Base-by-base conservation (phyloP, 2,888 invertebrate genomes). In the Aleiodes testaceus region DNA sequence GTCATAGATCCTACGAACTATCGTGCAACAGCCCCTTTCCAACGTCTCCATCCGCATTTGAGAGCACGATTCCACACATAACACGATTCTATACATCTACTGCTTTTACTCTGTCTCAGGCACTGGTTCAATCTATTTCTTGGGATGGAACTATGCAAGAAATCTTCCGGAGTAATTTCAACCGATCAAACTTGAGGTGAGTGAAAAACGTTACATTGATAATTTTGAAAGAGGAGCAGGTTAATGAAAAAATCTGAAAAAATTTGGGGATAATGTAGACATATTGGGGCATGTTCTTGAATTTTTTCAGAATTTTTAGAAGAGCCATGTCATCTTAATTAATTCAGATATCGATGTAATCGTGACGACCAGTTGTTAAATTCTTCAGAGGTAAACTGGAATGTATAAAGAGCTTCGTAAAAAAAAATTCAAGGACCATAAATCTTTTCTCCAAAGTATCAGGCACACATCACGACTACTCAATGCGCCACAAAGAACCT, bases 1-100 rank as follows among this genome's bases (percentile, higher is more conserved):
- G 82, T 83, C 86, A 82, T 87, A 86, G 84, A 86, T 86, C 86
- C 81, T 84, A 77, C 80, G 75, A 85, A 86, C 85, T 86, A 85
- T 86, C 85, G 81, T 78, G 78, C 83, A 85, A 85, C 85, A 86
- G 81, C 79, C 78, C 73, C 79, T 76, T 79, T 70, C 75, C 74
- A 71, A 70, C 67, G 69, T 66, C 77, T 68, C 66, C 66, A 64
- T 66, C 68, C 65, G 42, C 42, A 69, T 72, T 68, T 14, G 18
- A 16, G 52, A 66, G 72, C 63, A 65, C 68, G 72, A 71, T 49
- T 26, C 64, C 64, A 50, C 71, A 50, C 55, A 70, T 49, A 49
- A 30, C 59, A 67, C 74, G 36, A 42, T 59, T 67, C 65, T 68
- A 72, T 65, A 52, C 74, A 3, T 20, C 18, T 3, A 52, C 53